A percentile compares a stretch with the other conserved stretches of the same genome.
phyloP scores from a whole-genome alignment of 1,140 invertebrate species.

The Pissodes strobi region DNA sequence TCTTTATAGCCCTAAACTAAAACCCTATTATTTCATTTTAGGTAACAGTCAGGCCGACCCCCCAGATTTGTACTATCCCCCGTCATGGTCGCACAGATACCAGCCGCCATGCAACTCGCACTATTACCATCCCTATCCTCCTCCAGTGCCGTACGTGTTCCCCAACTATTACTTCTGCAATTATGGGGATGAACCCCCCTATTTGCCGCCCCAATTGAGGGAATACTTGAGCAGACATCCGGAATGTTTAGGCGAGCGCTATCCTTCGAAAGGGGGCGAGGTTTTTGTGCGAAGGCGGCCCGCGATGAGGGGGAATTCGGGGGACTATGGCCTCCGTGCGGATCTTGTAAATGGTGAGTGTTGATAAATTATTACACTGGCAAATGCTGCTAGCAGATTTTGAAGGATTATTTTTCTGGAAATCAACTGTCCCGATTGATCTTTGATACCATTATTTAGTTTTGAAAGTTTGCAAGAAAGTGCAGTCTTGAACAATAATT shows the following conservation, averaged over 20 bases:
- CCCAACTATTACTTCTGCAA: slow-evolving; percentile 29
- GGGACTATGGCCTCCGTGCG: neutral
- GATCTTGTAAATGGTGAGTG: neutral
- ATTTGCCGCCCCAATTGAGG: slow-evolving; percentile 12
- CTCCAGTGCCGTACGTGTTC: slow-evolving; percentile 22
- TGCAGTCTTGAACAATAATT: too few species aligned
- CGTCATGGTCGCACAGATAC: too few species aligned
- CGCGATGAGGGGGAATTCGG: neutral
- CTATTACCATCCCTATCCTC: slow-evolving; percentile 31
- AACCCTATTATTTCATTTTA: neutral
- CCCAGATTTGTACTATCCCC: neutral
- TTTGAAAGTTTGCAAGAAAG: too few species aligned
- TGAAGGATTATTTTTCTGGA: too few species aligned
- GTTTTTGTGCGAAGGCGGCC: slow-evolving; percentile 12
- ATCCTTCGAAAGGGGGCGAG: neutral
- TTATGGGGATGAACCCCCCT: neutral
- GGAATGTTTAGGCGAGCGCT: neutral
- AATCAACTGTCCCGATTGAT: too few species aligned
- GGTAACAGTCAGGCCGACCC: neutral
- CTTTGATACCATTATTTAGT: too few species aligned
- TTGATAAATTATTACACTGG: neutral
- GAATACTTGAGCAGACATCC: slow-evolving; percentile 25
- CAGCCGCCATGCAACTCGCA: neutral
- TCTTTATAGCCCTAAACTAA: neutral
- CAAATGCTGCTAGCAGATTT: neutral